A percentile compares a stretch with the other conserved stretches of the same genome.
Evolutionary conservation across 2,113 vertebrate genomes (phyloP).

Genomic region (Bagarius yarrelli): DNA sequence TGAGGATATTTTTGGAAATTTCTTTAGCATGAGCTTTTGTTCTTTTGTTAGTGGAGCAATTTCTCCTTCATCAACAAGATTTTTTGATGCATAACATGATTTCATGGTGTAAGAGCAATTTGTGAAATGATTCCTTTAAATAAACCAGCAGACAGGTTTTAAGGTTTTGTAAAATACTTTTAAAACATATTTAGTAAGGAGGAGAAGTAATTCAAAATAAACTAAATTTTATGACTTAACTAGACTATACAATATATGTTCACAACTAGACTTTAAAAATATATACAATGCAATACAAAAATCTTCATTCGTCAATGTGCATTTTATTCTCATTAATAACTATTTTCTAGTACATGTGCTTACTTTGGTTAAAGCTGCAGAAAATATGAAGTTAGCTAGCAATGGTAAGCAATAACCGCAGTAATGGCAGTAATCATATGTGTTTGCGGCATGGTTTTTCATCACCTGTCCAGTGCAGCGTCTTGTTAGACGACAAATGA

Average conservation of each 20-base stretch:
- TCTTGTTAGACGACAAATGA: conserved; percentile 74
- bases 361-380: conserved; percentile 35
- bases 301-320: too few species aligned
- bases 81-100: conserved; percentile 1
- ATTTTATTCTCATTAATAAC: too few species aligned
- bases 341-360: not conserved
- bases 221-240: too few species aligned
- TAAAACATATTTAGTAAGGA: too few species aligned
- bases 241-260: too few species aligned
- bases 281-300: too few species aligned
- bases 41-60: conserved; percentile 33
- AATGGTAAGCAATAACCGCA: conserved; percentile 60
- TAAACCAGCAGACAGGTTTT: not conserved
- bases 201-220: too few species aligned
- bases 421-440: conserved; percentile 71
- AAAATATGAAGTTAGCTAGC: conserved; percentile 53
- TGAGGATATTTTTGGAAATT: conserved; percentile 63
- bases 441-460: conserved; percentile 68
- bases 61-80: conserved; percentile 20
- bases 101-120: not conserved
- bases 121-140: not conserved
- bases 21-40: conserved; percentile 55
- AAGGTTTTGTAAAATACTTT: too few species aligned
- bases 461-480: conserved; percentile 67
- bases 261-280: too few species aligned